Base-by-base conservation (phyloP, 2,888 invertebrate genomes). In the Agonopterix arenella region DNA sequence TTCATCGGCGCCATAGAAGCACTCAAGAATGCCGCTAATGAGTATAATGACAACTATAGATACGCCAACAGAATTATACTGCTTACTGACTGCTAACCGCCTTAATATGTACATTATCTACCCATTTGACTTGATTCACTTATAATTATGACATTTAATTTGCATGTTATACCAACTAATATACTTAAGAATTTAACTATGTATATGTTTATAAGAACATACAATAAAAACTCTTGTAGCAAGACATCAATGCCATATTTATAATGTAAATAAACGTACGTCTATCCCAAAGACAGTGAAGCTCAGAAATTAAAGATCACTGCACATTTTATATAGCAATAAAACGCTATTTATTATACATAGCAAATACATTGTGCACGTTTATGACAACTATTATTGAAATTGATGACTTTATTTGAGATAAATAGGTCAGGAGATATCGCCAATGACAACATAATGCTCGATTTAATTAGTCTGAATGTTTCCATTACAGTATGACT, bases 401-500 rank as follows among this genome's bases (percentile, higher is more conserved):
- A 80, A 86, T 79, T 80, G 76, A 86, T 84, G 83, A 78, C 85
- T 82, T 75, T 81, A 85, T 79, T 66, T 64, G 56, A 73, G 85
- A 86, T 86, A 86, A 81, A 73, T 72, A 68, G 86, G 85, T 85
- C 81, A 82, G 65, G 62, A 58, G 74, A 73, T 84, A 86, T 84
- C 84, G 57, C 67, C 56, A 70, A 74, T 68, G 76, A 76, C 80
- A n/a, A 81, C 75, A 77, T 82, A 79, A 82, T 72, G 78, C 66
- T 79, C 81, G 76, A 82, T 85, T 84, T 85, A 84, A 88, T 86
- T 82, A 80, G 70, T 54, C 59, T 81, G 71, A 84, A 84, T 83
- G 82, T 82, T 76, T 78, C 62, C 76, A 74, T 83, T 84, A 80
- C 75, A 56, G n/a, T 46, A 46, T n/a, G 44, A 44, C n/a, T 49